Evolutionary conservation across 2,797 vertebrate species (phyloP), one percentile per base, ranked within the genome.

Genomic region (Perodicticus potto): DNA sequence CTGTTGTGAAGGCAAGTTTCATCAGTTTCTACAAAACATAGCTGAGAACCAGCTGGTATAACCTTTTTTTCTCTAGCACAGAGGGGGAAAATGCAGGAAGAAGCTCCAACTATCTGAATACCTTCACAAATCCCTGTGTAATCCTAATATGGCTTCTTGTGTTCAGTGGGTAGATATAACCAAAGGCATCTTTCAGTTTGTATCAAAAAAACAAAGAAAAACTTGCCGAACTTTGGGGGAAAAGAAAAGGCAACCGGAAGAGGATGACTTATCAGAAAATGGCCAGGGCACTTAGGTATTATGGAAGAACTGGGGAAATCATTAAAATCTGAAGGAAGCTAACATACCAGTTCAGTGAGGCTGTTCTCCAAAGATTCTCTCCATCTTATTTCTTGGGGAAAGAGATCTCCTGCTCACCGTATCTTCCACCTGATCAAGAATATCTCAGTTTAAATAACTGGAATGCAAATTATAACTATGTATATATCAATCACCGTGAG

Each of bases 231-330:
- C 98, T 99, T 94, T 99, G 99, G 99, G 99, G 99, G 76, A 99
- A 99, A 96, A 99, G 99, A 95, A 99, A 99, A 96, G 99, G 99
- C 95, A 99, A 99, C 98, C 99, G 99, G 95, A 99, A 99, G 98
- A 99, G 99, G 97, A 99, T 99, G 99, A 99, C 99, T 63, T 99
- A 99, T 65, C 99, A 99, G 98, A 99, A 99, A 98, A 99, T 99
- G 99, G 99, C 99, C n/a, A 98, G 99, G 89, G 99, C 99, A 0
- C 98, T 99, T 81, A 99, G 99, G 76, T 99, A 99, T 98, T 99
- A 99, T 73, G 99, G 99, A 98, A 99, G 99, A 98, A 99, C 99
- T 0, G 99, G 99, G 0, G 99, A 99, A 99, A 99, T 99, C 69
- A 98, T 99, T 49, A 99, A 99, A 97, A 99, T 99, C 40, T 99